phyloP scores from a whole-genome alignment of 2,888 invertebrate genomes.

The Apamea anceps region DNA sequence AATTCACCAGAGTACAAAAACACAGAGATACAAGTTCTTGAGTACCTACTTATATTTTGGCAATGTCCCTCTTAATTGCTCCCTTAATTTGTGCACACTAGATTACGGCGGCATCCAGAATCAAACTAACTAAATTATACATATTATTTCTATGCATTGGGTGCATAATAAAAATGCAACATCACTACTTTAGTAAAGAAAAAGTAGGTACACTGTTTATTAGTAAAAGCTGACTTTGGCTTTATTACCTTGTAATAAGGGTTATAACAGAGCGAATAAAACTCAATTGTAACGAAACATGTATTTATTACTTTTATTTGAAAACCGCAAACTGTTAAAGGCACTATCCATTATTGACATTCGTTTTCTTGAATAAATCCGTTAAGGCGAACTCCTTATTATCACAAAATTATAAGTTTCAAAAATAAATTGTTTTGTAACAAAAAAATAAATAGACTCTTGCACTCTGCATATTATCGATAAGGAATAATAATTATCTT shows the following conservation, averaged over 20 bases:
- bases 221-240: no score
- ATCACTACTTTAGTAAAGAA: no score
- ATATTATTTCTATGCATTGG: no score
- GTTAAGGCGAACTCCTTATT: conserved; percentile 36
- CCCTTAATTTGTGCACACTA: no score
- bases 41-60: not conserved
- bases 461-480: conserved; percentile 4
- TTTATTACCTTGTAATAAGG: no score
- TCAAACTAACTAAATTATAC: no score
- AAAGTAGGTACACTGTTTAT: no score
- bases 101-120: no score
- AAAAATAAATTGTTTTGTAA: conserved; percentile 27
- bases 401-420: conserved; percentile 41
- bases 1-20: no score
- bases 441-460: conserved; percentile 48
- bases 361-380: conserved; percentile 34
- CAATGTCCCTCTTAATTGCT: no score
- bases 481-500: not conserved
- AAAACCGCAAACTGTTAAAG: conserved; percentile 57
- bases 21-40: no score
- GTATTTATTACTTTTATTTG: conserved; percentile 49
- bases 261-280: conserved; percentile 8
- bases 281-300: conserved; percentile 47
- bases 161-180: no score
- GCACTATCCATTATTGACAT: conserved; percentile 64